Percentiles rank a stretch among this genome's conserved stretches.
These are phyloP conservation scores for Antheraea yamamai DNA, from an alignment of 2,888 invertebrate genomes.

Conservation along the genomic window DNA sequence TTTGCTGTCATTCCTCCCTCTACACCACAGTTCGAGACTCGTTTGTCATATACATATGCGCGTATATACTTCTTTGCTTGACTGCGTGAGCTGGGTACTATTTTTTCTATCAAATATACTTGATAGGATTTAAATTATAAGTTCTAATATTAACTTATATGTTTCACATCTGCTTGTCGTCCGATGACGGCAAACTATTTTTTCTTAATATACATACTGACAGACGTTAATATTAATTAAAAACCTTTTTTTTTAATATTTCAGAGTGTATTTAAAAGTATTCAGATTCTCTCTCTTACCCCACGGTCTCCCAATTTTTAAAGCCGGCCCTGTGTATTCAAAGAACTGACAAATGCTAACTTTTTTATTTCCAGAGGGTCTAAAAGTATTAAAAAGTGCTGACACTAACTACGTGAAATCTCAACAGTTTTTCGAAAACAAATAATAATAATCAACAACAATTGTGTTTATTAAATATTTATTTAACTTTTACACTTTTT, in stretches of 20 bases:
- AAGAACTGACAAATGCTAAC: background rate
- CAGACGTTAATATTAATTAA: background rate
- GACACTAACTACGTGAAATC: slow-evolving; percentile 55
- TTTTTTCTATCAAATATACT: no score
- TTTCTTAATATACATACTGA: background rate
- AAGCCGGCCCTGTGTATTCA: background rate
- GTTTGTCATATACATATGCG: no score
- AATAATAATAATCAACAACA: slow-evolving; percentile 45
- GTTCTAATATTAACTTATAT: no score
- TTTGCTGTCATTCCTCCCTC: no score
- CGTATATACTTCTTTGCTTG: no score
- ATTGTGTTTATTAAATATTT: slow-evolving; percentile 66
- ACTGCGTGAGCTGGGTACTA: no score
- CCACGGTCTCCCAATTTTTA: background rate
- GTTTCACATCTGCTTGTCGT: no score
- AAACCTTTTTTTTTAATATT: background rate
- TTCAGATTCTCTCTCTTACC: background rate
- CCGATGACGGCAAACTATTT: no score
- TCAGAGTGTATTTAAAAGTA: background rate
- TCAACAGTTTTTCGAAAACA: slow-evolving; percentile 60
- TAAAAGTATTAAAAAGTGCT: slow-evolving; percentile 64
- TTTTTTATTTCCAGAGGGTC: slow-evolving; percentile 65
- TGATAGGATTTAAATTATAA: no score
- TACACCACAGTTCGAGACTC: no score
- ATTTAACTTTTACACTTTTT: slow-evolving; percentile 69